phyloP scores from a whole-genome alignment of 2,797 vertebrate species.

The Rhodeus uyekii region DNA sequence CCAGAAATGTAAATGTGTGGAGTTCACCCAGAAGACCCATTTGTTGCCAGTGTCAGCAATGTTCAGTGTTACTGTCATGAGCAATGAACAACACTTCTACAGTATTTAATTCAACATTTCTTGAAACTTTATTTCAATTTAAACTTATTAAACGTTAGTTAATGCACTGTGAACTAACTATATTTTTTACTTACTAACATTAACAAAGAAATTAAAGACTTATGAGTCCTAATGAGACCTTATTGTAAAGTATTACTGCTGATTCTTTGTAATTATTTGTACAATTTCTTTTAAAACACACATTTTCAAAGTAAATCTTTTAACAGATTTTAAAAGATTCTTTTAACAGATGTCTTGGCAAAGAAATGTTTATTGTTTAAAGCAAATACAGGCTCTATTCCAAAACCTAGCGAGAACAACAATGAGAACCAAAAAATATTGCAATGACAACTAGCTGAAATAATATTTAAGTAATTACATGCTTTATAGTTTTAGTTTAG shows the following conservation, averaged over 20 bases:
- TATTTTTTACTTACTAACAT: too few relatives aligned
- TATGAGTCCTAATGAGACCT: too few relatives aligned
- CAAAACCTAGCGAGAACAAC: neutral
- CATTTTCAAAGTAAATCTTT: neutral
- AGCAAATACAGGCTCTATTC: neutral
- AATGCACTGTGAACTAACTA: too few relatives aligned
- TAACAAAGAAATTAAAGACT: too few relatives aligned
- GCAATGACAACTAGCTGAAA: neutral
- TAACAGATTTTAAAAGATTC: too few relatives aligned
- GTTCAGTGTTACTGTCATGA: neutral
- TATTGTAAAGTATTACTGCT: neutral
- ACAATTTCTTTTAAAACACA: too few relatives aligned
- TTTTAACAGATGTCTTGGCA: constrained; percentile 15
- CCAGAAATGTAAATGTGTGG: neutral
- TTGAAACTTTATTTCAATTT: too few relatives aligned
- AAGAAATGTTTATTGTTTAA: neutral
- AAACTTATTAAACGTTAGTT: too few relatives aligned
- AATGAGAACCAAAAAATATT: neutral
- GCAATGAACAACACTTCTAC: too few relatives aligned
- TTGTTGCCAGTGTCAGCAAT: neutral
- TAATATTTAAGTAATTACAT: neutral
- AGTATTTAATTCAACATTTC: too few relatives aligned
- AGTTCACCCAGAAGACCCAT: neutral
- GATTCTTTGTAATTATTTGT: neutral
- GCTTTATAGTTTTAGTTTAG: neutral